Conservation (phyloP, 2,797 vertebrate species). For the Phylloscopus collybita region DNA sequence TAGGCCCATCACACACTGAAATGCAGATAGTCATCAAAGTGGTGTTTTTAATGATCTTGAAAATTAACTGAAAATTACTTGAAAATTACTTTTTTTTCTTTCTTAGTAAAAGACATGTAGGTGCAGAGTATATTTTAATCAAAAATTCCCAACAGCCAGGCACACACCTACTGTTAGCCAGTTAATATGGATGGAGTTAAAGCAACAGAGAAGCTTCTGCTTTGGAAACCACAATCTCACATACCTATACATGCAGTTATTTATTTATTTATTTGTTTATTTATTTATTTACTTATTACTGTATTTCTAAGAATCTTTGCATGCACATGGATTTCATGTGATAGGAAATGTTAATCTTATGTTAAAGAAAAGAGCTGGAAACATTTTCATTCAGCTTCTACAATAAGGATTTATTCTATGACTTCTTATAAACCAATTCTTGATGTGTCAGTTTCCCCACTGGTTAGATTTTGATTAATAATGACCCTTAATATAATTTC, state of each 20-base stretch:
- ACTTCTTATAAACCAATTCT: not conserved
- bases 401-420: not conserved
- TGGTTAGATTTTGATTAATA: not conserved
- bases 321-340: not conserved
- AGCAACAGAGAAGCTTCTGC: not conserved
- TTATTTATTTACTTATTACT: not conserved
- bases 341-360: not conserved
- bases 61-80: not conserved
- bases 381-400: not conserved
- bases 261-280: not conserved
- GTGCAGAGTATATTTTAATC: not conserved
- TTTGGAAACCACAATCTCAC: not conserved
- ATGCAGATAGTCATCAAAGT: not conserved
- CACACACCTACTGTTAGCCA: not conserved
- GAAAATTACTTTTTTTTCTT: not conserved
- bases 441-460: not conserved
- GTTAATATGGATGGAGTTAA: not conserved
- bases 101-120: not conserved
- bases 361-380: not conserved
- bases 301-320: not conserved
- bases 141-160: not conserved
- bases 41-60: not conserved
- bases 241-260: accelerated
- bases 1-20: not conserved
- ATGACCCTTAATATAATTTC: not conserved